These are phyloP conservation scores for Isaurus tuberculatus DNA, from an alignment of 92 coral and sea anemone genomes.

Conservation along the genomic window DNA sequence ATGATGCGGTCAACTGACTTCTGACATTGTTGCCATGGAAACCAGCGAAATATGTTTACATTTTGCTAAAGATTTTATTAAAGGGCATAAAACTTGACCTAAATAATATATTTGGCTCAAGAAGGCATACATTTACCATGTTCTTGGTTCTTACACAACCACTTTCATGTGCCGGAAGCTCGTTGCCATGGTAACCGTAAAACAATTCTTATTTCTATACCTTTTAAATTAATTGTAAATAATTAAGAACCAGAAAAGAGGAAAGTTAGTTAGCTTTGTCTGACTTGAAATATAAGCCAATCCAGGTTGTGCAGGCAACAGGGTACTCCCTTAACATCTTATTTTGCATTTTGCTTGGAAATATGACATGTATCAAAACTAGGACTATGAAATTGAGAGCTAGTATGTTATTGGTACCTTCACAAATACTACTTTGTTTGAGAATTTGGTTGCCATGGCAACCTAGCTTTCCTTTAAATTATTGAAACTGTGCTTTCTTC, in stretches of 20 bases:
- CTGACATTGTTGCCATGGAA: slow-evolving; percentile 35
- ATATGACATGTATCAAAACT: slow-evolving; percentile 10
- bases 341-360: slow-evolving; percentile 17
- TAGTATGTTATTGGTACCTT: slow-evolving; percentile 32
- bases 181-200: slow-evolving; percentile 33
- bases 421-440: slow-evolving; percentile 24
- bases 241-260: slow-evolving; percentile 23
- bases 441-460: slow-evolving; percentile 30
- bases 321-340: background rate
- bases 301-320: slow-evolving; percentile 13
- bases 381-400: slow-evolving; percentile 15
- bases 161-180: slow-evolving; percentile 18
- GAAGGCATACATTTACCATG: slow-evolving; percentile 22
- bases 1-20: slow-evolving; percentile 23
- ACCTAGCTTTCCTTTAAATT: slow-evolving; percentile 23
- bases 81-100: slow-evolving; percentile 30
- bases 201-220: slow-evolving; percentile 25
- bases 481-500: slow-evolving; percentile 8
- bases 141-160: slow-evolving; percentile 27
- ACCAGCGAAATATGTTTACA: slow-evolving; percentile 24
- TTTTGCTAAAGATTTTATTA: slow-evolving; percentile 30
- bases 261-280: slow-evolving; percentile 18
- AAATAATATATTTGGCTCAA: slow-evolving; percentile 29
- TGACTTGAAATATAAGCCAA: slow-evolving; percentile 1
- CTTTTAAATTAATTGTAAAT: background rate